Conservation (phyloP, 1,140 invertebrate genomes). For the Drosophila lacertosa region DNA sequence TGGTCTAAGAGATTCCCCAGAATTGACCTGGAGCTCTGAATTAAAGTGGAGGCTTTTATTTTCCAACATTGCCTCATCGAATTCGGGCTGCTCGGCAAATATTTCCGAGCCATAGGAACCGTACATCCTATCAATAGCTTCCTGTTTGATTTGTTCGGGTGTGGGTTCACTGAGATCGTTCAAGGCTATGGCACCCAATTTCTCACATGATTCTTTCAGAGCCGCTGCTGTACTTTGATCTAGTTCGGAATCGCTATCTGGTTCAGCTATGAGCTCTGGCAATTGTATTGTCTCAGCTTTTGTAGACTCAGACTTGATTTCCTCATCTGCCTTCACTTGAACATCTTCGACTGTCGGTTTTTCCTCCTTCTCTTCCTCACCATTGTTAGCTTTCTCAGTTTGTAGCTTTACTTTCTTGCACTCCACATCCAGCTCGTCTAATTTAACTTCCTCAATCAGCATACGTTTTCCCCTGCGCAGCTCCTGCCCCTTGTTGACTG, state of each 20-base stretch:
- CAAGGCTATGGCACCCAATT: conserved; percentile 16
- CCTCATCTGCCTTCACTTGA: neutral
- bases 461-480: conserved; percentile 6
- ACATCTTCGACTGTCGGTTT: neutral
- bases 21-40: conserved; percentile 4
- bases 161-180: conserved; percentile 4
- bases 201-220: conserved; percentile 15
- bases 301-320: too few species aligned
- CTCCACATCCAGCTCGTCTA: conserved; percentile 1
- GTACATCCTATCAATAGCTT: conserved; percentile 47
- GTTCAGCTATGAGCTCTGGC: neutral
- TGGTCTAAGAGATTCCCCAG: neutral
- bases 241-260: conserved; percentile 34
- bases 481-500: neutral
- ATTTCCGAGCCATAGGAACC: conserved; percentile 19
- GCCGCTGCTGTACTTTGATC: conserved; percentile 5
- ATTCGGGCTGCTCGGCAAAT: neutral
- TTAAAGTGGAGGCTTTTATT: conserved; percentile 1
- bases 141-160: conserved; percentile 25
- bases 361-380: neutral
- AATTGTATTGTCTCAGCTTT: neutral
- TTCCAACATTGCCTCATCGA: conserved; percentile 19
- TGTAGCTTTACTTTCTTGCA: neutral
- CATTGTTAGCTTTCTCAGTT: neutral
- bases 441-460: conserved; percentile 20